Base-by-base conservation (phyloP, 2,113 vertebrate genomes). In the Halichoerus grypus region DNA sequence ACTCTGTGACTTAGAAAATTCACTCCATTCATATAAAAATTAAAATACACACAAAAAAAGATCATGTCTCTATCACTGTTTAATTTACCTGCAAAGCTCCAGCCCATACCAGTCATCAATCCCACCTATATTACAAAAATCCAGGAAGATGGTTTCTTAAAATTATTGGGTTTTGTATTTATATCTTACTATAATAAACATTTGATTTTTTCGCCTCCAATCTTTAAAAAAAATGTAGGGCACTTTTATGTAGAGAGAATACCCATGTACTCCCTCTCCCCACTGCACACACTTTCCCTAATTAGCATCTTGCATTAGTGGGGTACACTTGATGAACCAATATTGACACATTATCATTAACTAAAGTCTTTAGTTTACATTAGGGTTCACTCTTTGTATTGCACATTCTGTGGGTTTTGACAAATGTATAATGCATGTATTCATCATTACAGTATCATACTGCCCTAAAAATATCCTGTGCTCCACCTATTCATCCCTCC, bases 31-130 rank as follows among this genome's bases (percentile, higher is more conserved):
- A 22, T 36, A 51, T 61, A 88, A 61, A 84, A 84, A 59, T 36
- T 90, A 79, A 76, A 95, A 74, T 49, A 88, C 24, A 91, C 76
- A 69, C 36, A 94, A 55, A 81, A 79, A 63, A 26, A 80, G 10
- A 69, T 57, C 28, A 13, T 51, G 6, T 57, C 36, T 80, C 49
- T 74, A 79, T 33, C 57, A 49, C 39, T 83, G 28, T 33, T 71
- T 51, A 67, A 71, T 53, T 87, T 59, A 83, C 74, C 46, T 74
- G 42, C 24, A 33, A 91, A 49, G 46, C 33, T 55, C 67, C 19
- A 91, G n/a, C 46, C 24, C 53, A 8, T 55, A 79, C 3, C 24
- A 80, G 36, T 65, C 36, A 65, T 80, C 39, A 79, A 82, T 39
- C 24, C 46, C 9, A 71, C 46, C 49, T 80, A 7, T 33, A 36